Percentiles rank a stretch among this genome's conserved stretches.
Conservation (phyloP, 2,797 vertebrate species). For the Sardinella longiceps region DNA sequence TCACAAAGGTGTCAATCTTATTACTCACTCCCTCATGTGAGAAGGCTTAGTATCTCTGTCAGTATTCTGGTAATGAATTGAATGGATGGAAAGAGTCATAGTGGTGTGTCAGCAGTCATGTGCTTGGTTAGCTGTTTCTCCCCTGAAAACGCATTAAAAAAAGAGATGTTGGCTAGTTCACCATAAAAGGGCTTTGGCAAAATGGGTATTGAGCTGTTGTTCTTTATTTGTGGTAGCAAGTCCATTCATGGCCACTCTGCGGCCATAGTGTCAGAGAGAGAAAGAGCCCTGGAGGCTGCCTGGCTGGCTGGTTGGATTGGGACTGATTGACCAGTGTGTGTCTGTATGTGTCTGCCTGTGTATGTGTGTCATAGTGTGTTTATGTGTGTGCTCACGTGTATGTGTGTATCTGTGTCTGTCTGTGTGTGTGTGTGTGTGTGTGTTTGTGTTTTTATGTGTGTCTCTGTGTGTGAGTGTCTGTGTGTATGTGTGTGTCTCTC, state of each 20-base stretch:
- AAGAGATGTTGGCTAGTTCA: neutral
- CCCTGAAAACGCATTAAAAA: neutral
- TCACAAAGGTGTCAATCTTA: conserved; percentile 14
- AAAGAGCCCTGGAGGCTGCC: neutral
- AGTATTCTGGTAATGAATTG: neutral
- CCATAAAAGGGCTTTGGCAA: neutral
- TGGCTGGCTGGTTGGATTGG: neutral
- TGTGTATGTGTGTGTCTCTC: neutral
- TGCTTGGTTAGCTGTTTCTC: neutral
- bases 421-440: neutral
- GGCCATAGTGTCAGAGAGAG: neutral
- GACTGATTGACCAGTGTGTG: neutral
- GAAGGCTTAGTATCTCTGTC: neutral
- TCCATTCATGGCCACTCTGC: neutral
- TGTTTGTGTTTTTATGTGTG: no score
- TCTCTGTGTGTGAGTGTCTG: neutral
- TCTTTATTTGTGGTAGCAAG: neutral
- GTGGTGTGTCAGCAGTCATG: conserved; percentile 24
- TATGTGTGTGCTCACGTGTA: neutral
- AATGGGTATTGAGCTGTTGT: conserved; percentile 19
- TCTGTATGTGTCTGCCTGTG: neutral
- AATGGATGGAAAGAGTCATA: conserved; percentile 30
- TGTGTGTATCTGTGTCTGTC: neutral
- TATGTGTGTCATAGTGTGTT: neutral
- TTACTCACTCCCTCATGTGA: neutral